Conservation (phyloP, 1,140 invertebrate genomes). For the Samia ricini region DNA sequence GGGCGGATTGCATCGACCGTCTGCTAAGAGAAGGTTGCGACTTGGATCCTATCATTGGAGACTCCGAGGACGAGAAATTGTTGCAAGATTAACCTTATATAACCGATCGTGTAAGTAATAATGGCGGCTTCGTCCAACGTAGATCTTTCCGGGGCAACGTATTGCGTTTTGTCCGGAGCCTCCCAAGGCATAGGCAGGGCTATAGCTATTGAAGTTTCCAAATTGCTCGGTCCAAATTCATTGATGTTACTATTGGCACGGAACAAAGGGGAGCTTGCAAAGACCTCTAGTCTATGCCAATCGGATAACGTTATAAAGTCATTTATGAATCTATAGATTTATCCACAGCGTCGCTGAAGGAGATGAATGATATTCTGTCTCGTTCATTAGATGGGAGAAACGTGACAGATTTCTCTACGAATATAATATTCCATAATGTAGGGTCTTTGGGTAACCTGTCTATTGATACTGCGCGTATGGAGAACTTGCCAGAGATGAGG, state of each 20-base stretch:
- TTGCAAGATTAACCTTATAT: constrained; percentile 47
- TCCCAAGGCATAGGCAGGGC: constrained; percentile 91
- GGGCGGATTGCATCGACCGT: constrained; percentile 63
- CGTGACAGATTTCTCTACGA: constrained; percentile 80
- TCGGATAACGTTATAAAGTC: constrained; percentile 77
- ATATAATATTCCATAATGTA: constrained; percentile 93
- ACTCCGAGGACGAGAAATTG: constrained; percentile 64
- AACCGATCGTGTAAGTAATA: constrained; percentile 53
- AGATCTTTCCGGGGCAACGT: constrained; percentile 74
- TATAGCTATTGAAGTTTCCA: constrained; percentile 84
- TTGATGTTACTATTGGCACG: constrained; percentile 88
- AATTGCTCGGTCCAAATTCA: constrained; percentile 81
- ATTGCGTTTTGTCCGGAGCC: constrained; percentile 88
- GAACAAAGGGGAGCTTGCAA: constrained; percentile 80
- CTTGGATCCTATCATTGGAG: constrained; percentile 65
- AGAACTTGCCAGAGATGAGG: constrained; percentile 79
- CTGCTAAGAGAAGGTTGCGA: constrained; percentile 68
- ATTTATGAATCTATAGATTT: constrained; percentile 80
- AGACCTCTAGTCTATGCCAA: constrained; percentile 79
- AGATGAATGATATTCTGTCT: constrained; percentile 74
- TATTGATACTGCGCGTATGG: constrained; percentile 79
- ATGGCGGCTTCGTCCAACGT: constrained; percentile 62
- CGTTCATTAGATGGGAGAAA: constrained; percentile 57
- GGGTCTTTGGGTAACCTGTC: constrained; percentile 89
- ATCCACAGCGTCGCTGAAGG: constrained; percentile 64